phyloP scores from a whole-genome alignment of 2,797 vertebrate species.

The Gymnodraco acuticeps region DNA sequence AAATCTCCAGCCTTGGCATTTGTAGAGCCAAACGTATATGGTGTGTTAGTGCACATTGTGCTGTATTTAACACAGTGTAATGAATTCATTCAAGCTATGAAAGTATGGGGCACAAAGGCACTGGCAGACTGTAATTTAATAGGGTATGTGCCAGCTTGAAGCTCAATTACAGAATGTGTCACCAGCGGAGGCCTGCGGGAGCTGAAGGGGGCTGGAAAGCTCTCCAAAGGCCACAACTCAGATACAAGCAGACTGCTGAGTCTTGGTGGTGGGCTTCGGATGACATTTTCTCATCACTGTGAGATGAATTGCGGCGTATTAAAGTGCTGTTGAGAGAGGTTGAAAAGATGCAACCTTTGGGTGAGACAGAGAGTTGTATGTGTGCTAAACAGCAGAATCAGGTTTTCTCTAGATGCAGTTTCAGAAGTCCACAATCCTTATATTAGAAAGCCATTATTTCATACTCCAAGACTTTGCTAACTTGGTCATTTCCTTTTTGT shows the following conservation, averaged over 20 bases:
- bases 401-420: too few relatives aligned
- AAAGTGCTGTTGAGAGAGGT: conserved; percentile 20
- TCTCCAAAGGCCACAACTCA: conserved; percentile 43
- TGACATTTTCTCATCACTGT: conserved; percentile 42
- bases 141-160: conserved; percentile 2
- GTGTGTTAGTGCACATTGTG: conserved; percentile 5
- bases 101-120: neutral
- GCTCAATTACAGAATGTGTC: conserved; percentile 43
- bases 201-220: conserved; percentile 16
- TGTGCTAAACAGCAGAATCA: too few relatives aligned
- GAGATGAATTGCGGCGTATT: conserved; percentile 31
- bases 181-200: conserved; percentile 1
- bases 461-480: too few relatives aligned
- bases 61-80: conserved; percentile 21
- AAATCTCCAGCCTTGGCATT: conserved; percentile 26
- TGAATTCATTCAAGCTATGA: conserved; percentile 27
- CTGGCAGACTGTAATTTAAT: conserved; percentile 38
- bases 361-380: neutral
- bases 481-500: too few relatives aligned
- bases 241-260: conserved; percentile 30
- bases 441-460: too few relatives aligned
- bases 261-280: conserved; percentile 36
- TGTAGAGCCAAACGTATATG: neutral
- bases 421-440: too few relatives aligned
- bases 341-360: conserved; percentile 21